Evolutionary conservation across 2,113 vertebrate genomes (phyloP).

Genomic region (Lathamus discolor): DNA sequence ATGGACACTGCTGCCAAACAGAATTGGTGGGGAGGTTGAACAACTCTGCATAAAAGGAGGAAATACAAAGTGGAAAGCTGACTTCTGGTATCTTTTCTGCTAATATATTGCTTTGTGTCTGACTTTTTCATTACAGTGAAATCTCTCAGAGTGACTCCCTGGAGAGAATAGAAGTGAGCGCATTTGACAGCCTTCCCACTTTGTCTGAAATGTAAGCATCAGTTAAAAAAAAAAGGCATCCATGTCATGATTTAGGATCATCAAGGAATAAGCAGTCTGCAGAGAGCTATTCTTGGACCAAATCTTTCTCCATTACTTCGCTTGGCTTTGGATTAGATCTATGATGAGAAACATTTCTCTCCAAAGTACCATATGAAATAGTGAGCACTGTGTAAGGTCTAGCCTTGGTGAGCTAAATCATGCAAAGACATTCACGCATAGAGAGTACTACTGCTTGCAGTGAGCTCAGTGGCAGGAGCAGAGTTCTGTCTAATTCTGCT

Average conservation of each 20-base stretch:
- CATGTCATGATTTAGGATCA: not conserved
- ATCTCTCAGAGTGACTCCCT: constrained; percentile 88
- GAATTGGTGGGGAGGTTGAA: not conserved
- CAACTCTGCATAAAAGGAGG: not conserved
- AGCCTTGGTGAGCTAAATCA: not conserved
- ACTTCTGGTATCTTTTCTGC: not conserved
- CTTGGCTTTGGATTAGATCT: constrained; percentile 32
- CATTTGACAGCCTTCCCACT: constrained; percentile 85
- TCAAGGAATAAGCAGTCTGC: not conserved
- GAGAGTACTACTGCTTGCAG: not conserved
- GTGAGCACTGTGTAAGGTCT: not conserved
- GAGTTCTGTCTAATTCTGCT: not conserved
- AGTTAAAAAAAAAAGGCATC: constrained; percentile 12
- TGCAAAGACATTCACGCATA: not conserved
- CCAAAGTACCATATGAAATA: constrained; percentile 13
- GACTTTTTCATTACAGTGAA: constrained; percentile 76
- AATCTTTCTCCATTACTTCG: not conserved
- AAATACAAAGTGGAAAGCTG: not conserved
- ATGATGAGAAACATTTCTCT: constrained; percentile 48
- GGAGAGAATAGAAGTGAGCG: constrained; percentile 80
- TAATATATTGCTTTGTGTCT: not conserved
- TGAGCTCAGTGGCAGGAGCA: not conserved
- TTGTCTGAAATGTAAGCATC: constrained; percentile 89
- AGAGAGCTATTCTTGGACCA: not conserved
- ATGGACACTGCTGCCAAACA: not conserved